Evolutionary conservation across 2,797 vertebrate genomes (phyloP), one percentile per base, ranked within the genome.

Genomic region (Rousettus madagascariensis): DNA sequence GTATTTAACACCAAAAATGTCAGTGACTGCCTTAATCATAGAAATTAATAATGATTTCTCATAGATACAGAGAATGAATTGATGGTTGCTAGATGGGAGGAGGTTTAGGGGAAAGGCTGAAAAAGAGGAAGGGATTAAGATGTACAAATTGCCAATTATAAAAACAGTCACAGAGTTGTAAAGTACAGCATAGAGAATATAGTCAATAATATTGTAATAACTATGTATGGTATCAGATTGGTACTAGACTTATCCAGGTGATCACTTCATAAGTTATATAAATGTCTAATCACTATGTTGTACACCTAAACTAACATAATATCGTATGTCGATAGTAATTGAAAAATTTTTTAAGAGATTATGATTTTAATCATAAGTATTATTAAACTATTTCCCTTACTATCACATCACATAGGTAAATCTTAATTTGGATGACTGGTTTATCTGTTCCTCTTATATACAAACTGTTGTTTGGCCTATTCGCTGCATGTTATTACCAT

Each of bases 1-100:
- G 38, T 46, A 86, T 86, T 89, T 63, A 78, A 30, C 24, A 83
- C 51, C 63, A 43, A 72, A 91, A 78, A 85, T 83, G n/a, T 90
- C 75, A 59, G 15, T 68, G 74, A 68, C 55, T 86, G 38, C 53
- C 65, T 51, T 53, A 59, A 80, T 84, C 53, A 75, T 46, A 82
- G 69, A 87, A 90, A 83, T 57, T 59, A 63, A 72, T 55, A 78
- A 71, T 84, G 20, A 49, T 63, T 82, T 63, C 79, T 63, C 79
- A 46, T 33, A 63, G 41, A 63, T 24, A n/a, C 20, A 61, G 57
- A 82, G 57, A 82, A 63, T 28, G 22, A 82, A 46, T 55, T 77
- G 51, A 63, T 46, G 28, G 30, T 63, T 55, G 38, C 57, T 41
- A 63, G 19, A 82, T 63, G 41, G 41, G 17, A 82, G 28, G 59